Percentiles rank a stretch among this genome's conserved stretches.
phyloP scores from a whole-genome alignment of 2,797 vertebrate species.

The Clarias platycephalus region DNA sequence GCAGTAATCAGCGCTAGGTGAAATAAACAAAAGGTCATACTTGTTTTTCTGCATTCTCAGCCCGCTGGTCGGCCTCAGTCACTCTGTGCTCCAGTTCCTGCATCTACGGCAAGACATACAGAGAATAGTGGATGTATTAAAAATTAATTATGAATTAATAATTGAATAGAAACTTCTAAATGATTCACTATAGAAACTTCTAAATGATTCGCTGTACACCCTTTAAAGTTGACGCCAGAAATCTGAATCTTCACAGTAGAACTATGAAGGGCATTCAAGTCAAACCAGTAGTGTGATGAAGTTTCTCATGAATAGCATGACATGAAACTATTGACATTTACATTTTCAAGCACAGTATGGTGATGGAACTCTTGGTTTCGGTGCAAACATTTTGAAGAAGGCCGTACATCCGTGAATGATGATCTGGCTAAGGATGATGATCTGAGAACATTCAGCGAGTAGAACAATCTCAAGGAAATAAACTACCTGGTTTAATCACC shows the following conservation, averaged over 20 bases:
- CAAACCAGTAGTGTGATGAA: too few relatives aligned
- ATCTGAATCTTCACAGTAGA: background rate
- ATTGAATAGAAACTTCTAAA: background rate
- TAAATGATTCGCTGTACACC: background rate
- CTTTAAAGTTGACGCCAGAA: background rate
- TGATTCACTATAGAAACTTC: background rate
- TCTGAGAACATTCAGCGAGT: too few relatives aligned
- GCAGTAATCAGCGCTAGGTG: background rate
- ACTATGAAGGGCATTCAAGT: too few relatives aligned
- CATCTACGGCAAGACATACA: constrained; percentile 77
- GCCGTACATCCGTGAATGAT: too few relatives aligned
- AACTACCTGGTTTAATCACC: too few relatives aligned
- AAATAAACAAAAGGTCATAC: constrained; percentile 62
- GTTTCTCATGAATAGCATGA: too few relatives aligned
- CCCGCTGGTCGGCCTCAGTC: constrained; percentile 85
- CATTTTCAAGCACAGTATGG: too few relatives aligned
- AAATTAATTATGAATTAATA: background rate
- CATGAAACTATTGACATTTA: too few relatives aligned
- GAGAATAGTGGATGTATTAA: background rate
- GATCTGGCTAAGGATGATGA: too few relatives aligned
- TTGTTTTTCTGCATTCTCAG: constrained; percentile 90
- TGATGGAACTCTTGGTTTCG: too few relatives aligned
- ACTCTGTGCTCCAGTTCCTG: constrained; percentile 92
- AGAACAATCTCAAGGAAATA: too few relatives aligned
- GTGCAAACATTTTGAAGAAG: too few relatives aligned